These are phyloP conservation scores for Sesamia inferens DNA, from an alignment of 2,888 invertebrate species.

Conservation along the genomic window DNA sequence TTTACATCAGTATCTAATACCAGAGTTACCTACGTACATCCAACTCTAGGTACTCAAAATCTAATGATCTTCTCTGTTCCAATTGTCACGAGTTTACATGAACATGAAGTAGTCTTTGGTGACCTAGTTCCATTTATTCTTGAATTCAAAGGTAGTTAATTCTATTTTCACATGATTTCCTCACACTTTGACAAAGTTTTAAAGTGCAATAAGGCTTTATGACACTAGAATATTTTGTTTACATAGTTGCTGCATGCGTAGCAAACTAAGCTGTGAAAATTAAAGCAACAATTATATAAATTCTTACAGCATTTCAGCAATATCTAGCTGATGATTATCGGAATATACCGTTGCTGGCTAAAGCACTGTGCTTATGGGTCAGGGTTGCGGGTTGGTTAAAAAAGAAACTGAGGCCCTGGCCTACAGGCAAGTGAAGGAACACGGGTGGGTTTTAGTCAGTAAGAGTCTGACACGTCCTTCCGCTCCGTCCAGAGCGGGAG, in stretches of 20 bases:
- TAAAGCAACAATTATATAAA: conserved; percentile 11
- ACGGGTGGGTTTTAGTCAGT: too few species aligned
- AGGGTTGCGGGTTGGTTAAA: too few species aligned
- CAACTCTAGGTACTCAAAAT: conserved; percentile 1
- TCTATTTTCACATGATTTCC: conserved; percentile 80
- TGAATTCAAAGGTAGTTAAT: conserved; percentile 74
- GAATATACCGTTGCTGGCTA: background rate
- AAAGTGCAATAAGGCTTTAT: conserved; percentile 41
- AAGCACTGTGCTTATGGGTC: too few species aligned
- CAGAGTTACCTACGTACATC: background rate
- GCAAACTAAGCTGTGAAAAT: conserved; percentile 9
- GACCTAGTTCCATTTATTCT: conserved; percentile 76
- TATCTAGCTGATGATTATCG: background rate
- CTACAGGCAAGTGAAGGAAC: too few species aligned
- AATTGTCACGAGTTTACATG: conserved; percentile 23
- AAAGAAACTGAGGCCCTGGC: too few species aligned
- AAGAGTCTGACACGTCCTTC: too few species aligned
- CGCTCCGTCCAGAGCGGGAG: too few species aligned
- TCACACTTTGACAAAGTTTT: conserved; percentile 78
- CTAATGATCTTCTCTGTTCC: conserved; percentile 4
- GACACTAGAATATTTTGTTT: conserved; percentile 21
- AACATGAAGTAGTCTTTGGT: conserved; percentile 40
- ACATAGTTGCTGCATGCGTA: conserved; percentile 3
- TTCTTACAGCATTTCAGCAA: conserved; percentile 7
- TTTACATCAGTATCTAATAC: background rate